Conservation (phyloP, 2,113 vertebrate genomes). For the Cardinalis cardinalis region DNA sequence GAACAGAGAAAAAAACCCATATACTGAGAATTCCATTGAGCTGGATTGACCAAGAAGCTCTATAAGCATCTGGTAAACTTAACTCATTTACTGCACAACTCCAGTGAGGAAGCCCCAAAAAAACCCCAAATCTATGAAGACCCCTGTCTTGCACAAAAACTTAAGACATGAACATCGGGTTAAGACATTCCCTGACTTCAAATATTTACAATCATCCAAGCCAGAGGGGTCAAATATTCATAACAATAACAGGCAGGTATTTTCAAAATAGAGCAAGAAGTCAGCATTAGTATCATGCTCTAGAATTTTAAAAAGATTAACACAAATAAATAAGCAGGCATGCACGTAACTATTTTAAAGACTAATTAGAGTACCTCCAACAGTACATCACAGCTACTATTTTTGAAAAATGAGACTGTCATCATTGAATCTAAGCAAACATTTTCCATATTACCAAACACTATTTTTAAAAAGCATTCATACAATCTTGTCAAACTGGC, state of each 20-base stretch:
- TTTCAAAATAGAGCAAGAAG: background rate
- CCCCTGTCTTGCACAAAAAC: background rate
- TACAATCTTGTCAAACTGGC: background rate
- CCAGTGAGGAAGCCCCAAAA: background rate
- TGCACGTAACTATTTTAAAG: background rate
- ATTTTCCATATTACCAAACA: background rate
- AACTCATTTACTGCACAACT: background rate
- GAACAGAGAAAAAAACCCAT: background rate
- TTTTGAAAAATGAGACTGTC: background rate
- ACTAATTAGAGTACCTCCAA: background rate
- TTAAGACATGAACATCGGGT: background rate
- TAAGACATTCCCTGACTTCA: background rate
- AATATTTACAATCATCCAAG: background rate
- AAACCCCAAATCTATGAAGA: accelerated
- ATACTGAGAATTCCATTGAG: background rate
- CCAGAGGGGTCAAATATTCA: background rate
- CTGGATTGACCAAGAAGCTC: background rate
- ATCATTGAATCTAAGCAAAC: background rate
- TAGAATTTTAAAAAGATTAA: background rate
- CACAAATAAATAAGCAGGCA: background rate
- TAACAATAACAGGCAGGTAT: background rate
- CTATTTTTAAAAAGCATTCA: background rate
- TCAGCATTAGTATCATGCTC: background rate
- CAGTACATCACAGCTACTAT: background rate
- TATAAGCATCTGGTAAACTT: background rate